Evolutionary conservation across 2,888 invertebrate species (phyloP).

Genomic region (Chloroclysta siterata): DNA sequence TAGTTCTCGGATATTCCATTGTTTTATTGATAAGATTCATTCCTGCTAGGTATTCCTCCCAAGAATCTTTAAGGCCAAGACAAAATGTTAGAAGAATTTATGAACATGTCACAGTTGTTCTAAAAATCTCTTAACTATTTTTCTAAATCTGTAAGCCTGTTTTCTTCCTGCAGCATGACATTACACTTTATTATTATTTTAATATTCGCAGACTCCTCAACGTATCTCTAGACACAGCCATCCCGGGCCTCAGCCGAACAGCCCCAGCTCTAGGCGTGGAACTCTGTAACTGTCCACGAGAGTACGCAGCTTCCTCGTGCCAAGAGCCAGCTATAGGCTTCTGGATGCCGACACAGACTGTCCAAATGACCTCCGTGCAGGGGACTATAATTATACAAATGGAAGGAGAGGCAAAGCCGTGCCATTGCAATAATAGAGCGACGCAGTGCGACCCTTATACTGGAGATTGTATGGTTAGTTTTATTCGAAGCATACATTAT

Average conservation of each 20-base stretch:
- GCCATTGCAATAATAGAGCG: conserved; percentile 93
- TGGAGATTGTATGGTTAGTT: conserved; percentile 92
- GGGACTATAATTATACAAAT: conserved; percentile 91
- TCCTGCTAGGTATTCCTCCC: too few species aligned
- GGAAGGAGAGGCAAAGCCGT: conserved; percentile 91
- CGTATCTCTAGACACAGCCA: conserved; percentile 93
- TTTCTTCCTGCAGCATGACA: too few species aligned
- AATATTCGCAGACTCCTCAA: conserved; percentile 83
- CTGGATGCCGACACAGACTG: conserved; percentile 86
- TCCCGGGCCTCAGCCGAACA: conserved; percentile 87
- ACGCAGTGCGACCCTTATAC: conserved; percentile 92
- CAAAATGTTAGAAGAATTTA: too few species aligned
- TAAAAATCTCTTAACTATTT: too few species aligned
- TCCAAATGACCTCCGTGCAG: conserved; percentile 76
- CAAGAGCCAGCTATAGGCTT: conserved; percentile 94
- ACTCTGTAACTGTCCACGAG: conserved; percentile 92
- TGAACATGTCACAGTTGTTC: too few species aligned
- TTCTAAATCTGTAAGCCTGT: too few species aligned
- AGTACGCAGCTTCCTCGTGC: conserved; percentile 95
- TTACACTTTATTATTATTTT: too few species aligned
- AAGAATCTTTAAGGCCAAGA: too few species aligned
- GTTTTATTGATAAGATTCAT: too few species aligned
- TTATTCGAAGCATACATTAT: background rate
- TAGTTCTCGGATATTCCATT: background rate
- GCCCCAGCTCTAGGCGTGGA: conserved; percentile 93